Base-by-base conservation (phyloP, 2,797 vertebrate species). In the Chelmon rostratus region DNA sequence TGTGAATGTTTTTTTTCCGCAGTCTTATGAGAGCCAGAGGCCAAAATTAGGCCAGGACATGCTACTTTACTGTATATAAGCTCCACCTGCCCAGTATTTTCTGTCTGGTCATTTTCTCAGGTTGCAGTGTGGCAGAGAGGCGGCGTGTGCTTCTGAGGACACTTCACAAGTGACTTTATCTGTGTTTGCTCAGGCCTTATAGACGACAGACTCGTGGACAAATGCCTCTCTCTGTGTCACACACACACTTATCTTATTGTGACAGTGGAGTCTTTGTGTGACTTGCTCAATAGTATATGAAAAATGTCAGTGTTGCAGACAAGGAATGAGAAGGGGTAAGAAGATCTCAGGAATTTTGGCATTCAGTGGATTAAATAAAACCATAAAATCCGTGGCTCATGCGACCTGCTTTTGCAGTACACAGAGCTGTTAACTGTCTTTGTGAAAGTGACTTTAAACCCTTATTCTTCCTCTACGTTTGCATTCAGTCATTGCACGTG, bases 131-230 rank as follows among this genome's bases (percentile, higher is more conserved):
- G 85, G 63, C 58, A 68, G 59, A 67, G 54, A 73, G 53, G 68
- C 31, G 18, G 46, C 42, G n/a, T 70, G 66, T 59, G 69, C 82
- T 57, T 84, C 63, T 83, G 57, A 89, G 62, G 82, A 74, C 61
- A 64, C 79, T 84, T 88, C 70, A 81, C 71, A 62, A 79, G 76
- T 79, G 84, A 89, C 84, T 89, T 91, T 92, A 93, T 94, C 91
- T 73, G 81, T 83, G 82, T 89, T 93, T 91, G 89, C 78, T 82
- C 91, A 93, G 92, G 84, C 85, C 72, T 64, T 81, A 70, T 47
- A 75, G 72, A 38, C 31, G 28, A 72, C 66, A 68, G 68, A 46
- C 63, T 53, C 56, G 63, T 70, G 59, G 81, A 84, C 74, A 87
- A 85, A 90, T 76, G 65, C 63, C 63, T 70, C 56, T 44, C 59